These are phyloP conservation scores for Sorex maritimensis DNA, from an alignment of 2,797 vertebrate species.

Conservation along the genomic window DNA sequence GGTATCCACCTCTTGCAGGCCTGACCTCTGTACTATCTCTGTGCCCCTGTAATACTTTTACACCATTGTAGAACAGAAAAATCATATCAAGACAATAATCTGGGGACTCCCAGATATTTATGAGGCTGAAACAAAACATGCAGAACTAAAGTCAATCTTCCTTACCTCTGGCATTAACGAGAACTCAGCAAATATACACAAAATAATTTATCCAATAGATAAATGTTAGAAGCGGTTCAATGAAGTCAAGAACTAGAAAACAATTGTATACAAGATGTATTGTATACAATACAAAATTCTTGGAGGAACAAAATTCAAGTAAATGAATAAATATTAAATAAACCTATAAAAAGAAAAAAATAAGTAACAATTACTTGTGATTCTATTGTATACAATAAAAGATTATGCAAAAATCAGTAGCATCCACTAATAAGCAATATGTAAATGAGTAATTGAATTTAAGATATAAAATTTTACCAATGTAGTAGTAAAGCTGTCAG, in stretches of 20 bases:
- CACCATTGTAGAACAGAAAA: not conserved
- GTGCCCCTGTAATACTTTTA: not conserved
- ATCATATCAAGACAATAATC: too few species aligned
- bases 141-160: not conserved
- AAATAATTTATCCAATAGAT: not conserved
- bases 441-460: too few species aligned
- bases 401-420: not conserved
- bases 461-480: too few species aligned
- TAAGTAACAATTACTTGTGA: not conserved
- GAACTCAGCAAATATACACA: not conserved
- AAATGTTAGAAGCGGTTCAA: not conserved
- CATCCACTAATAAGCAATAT: not conserved
- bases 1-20: too few species aligned
- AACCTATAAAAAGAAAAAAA: too few species aligned
- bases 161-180: not conserved
- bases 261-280: too few species aligned
- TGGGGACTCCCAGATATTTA: not conserved
- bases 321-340: not conserved
- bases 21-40: too few species aligned
- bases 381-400: too few species aligned
- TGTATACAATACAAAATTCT: too few species aligned
- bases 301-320: not conserved
- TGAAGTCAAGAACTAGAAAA: not conserved
- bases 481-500: too few species aligned
- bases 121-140: not conserved